Base-by-base conservation (phyloP, 2,888 invertebrate species). In the Drosophila fulvimacula region DNA sequence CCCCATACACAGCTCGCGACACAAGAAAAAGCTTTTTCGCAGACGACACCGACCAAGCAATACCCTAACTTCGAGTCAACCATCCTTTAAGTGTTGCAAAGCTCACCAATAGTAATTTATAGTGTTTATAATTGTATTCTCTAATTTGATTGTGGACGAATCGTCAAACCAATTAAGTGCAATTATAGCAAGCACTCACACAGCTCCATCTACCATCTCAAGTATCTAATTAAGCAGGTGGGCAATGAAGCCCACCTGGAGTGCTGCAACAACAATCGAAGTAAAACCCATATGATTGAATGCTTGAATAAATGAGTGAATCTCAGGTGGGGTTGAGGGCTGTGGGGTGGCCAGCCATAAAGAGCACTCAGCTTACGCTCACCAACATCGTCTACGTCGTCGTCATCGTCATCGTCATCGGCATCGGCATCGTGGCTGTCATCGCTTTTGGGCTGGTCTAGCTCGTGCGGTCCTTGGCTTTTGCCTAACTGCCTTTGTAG, bases 401-500 rank as follows among this genome's bases (percentile, higher is more conserved):
- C 36, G 34, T 13, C 57, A 36, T 32, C 34, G 42, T 15, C 39
- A 32, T 21, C 55, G 48, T 62, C 57, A 48, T 36, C 34, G 42
- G n/a, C 44, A 27, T 30, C 58, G 48, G 10, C 27, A 15, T 57
- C 32, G 56, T 27, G 27, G 36, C 19, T 44, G 62, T 42, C 62
- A 42, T 56, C 76, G 30, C 17, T 49, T 49, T 11, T 24, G 6
- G 48, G 15, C 51, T 57, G 62, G 64, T 64, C 72, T 79, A 68
- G 69, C 68, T 71, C 68, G 66, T 68, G 73, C 38, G 52, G 52
- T 75, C 72, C 44, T 53, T 69, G 61, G 63, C 70, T 74, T 70
- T 69, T 71, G 71, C 79, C 74, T 68, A 73, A 73, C 75, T 73
- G 89, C 80, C 84, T 85, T 85, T 84, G 88, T 82, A 79, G 85